phyloP scores from a whole-genome alignment of 1,140 invertebrate species.

The Microplitis mediator region DNA sequence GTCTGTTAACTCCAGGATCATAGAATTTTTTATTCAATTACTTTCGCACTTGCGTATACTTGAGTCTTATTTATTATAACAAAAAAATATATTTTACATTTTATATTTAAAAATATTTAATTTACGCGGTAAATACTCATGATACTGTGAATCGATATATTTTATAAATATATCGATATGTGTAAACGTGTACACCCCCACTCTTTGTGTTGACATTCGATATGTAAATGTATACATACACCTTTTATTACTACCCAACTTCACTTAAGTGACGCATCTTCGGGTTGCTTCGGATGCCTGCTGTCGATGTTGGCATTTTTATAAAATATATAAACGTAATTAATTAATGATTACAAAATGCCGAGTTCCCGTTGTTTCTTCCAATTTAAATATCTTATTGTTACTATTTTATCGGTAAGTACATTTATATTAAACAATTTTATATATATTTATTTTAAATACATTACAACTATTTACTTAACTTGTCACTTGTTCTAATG shows the following conservation, averaged over 20 bases:
- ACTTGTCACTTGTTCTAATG: conserved; percentile 21
- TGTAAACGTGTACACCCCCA: too few species aligned
- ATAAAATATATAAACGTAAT: conserved; percentile 39
- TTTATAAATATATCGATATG: too few species aligned
- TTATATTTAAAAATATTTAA: too few species aligned
- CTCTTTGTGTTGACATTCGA: too few species aligned
- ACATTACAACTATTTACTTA: conserved; percentile 5
- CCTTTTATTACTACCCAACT: not conserved
- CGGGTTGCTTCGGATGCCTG: conserved; percentile 42
- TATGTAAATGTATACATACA: too few species aligned
- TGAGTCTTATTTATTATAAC: too few species aligned
- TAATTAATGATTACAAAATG: conserved; percentile 51
- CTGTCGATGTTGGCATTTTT: conserved; percentile 46
- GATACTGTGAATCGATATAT: too few species aligned
- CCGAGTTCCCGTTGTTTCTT: conserved; percentile 47
- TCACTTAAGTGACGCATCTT: conserved; percentile 40
- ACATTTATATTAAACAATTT: not conserved
- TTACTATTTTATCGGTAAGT: conserved; percentile 52
- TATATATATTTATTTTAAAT: conserved; percentile 16
- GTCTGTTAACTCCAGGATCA: too few species aligned
- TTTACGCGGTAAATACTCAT: too few species aligned
- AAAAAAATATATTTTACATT: too few species aligned
- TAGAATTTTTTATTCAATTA: too few species aligned
- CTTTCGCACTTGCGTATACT: too few species aligned
- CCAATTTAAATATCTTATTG: conserved; percentile 40